These are phyloP conservation scores for Temnothorax longispinosus DNA, from an alignment of 1,140 invertebrate species.

Conservation along the genomic window DNA sequence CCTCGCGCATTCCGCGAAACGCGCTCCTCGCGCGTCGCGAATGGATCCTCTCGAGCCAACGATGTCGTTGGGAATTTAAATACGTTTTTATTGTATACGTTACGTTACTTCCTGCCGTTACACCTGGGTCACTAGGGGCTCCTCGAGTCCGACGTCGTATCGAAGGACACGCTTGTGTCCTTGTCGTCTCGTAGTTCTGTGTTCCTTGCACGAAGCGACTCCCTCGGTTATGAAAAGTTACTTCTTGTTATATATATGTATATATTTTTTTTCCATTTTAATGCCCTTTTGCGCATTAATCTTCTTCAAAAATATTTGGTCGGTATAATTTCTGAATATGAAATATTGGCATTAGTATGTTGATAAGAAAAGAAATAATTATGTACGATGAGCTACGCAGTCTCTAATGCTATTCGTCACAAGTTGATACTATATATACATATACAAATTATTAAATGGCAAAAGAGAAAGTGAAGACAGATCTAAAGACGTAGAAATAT, in stretches of 20 bases:
- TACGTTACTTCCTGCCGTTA: not conserved
- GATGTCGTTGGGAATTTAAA: not conserved
- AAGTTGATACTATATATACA: not conserved
- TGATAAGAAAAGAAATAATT: not conserved
- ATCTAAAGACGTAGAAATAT: not conserved
- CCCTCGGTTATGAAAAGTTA: constrained; percentile 3
- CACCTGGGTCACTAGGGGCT: no score
- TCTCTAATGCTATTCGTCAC: not conserved
- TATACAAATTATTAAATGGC: not conserved
- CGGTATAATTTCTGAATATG: not conserved
- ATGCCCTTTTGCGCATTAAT: not conserved
- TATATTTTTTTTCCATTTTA: not conserved
- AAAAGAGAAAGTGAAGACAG: not conserved
- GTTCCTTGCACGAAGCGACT: constrained; percentile 17
- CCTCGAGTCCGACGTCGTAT: not conserved
- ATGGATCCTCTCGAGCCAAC: not conserved
- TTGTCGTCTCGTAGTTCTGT: constrained; percentile 29
- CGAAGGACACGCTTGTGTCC: not conserved
- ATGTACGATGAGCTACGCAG: not conserved
- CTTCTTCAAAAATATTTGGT: not conserved
- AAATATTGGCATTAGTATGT: not conserved
- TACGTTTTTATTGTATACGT: not conserved
- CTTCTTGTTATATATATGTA: not conserved
- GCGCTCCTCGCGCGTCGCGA: no score
- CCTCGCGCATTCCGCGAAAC: no score